Evolutionary conservation across 1,140 invertebrate genomes (phyloP).

Genomic region (Campoletis sonorensis): DNA sequence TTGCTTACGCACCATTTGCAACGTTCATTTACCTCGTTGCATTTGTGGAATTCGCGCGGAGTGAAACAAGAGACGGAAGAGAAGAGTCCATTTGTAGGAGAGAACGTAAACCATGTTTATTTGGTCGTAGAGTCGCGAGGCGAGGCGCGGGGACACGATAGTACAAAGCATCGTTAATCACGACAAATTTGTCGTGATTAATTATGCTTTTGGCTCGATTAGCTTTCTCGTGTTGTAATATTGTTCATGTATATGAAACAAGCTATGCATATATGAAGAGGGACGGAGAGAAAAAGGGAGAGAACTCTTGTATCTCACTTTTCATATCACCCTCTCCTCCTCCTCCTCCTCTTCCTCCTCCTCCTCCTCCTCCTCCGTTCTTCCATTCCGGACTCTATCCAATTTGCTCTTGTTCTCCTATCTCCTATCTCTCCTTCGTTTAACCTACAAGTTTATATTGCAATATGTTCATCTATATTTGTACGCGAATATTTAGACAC

Average conservation of each 20-base stretch:
- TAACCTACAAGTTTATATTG: background rate
- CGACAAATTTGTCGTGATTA: slow-evolving; percentile 68
- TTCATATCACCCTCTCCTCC: slow-evolving; percentile 17
- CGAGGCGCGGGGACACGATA: slow-evolving; percentile 51
- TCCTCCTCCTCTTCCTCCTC: background rate
- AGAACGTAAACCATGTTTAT: slow-evolving; percentile 62
- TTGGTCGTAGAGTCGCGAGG: slow-evolving; percentile 47
- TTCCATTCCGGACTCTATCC: background rate
- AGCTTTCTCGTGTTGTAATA: slow-evolving; percentile 57
- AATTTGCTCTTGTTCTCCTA: slow-evolving; percentile 41
- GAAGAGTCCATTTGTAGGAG: slow-evolving; percentile 57
- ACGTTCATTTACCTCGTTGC: slow-evolving; percentile 25
- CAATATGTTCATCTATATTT: background rate
- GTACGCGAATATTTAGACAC: background rate
- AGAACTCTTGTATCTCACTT: slow-evolving; percentile 13
- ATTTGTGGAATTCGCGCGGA: slow-evolving; percentile 20
- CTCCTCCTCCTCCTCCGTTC: background rate
- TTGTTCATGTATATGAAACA: slow-evolving; percentile 20
- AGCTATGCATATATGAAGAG: background rate
- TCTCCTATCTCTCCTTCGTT: slow-evolving; percentile 27
- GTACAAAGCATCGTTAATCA: slow-evolving; percentile 64
- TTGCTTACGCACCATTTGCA: slow-evolving; percentile 2
- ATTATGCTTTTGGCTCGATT: slow-evolving; percentile 70
- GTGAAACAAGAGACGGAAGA: slow-evolving; percentile 32
- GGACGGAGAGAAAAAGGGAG: background rate